These are phyloP conservation scores for Eilema caniola DNA, from an alignment of 2,888 invertebrate species.

Conservation along the genomic window DNA sequence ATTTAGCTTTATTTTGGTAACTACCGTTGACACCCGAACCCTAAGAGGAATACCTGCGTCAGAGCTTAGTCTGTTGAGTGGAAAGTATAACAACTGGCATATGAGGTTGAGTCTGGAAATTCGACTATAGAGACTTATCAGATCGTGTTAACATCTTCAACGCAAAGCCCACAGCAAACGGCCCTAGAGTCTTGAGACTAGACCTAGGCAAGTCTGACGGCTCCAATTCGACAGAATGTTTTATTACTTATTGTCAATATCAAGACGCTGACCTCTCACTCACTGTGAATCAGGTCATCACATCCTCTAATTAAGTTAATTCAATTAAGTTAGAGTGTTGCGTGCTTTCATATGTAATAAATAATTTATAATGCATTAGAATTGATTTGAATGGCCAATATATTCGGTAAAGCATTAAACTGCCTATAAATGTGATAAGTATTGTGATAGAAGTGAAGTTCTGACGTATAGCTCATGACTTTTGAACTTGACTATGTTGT, in stretches of 20 bases:
- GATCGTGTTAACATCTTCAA: no score
- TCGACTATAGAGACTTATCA: no score
- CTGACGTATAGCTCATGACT: slow-evolving; percentile 56
- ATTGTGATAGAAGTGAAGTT: slow-evolving; percentile 67
- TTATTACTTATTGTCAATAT: neutral
- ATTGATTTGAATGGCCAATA: slow-evolving; percentile 61
- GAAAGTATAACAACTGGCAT: no score
- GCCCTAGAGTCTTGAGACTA: no score
- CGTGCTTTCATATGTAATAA: slow-evolving; percentile 28
- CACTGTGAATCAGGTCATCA: neutral
- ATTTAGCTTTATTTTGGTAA: no score
- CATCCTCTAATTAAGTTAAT: slow-evolving; percentile 2
- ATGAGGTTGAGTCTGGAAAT: no score
- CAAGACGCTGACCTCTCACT: neutral
- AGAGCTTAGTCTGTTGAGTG: no score
- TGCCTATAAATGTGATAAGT: slow-evolving; percentile 65
- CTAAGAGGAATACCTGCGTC: no score
- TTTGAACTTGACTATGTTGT: slow-evolving; percentile 28
- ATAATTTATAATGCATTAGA: slow-evolving; percentile 49
- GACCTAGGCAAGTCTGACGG: no score
- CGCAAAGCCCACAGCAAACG: no score
- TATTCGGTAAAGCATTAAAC: slow-evolving; percentile 60
- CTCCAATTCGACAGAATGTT: no score
- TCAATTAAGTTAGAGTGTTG: slow-evolving; percentile 33
- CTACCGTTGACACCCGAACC: no score